phyloP scores from a whole-genome alignment of 2,888 invertebrate species.

The Heterodera filipjevi region DNA sequence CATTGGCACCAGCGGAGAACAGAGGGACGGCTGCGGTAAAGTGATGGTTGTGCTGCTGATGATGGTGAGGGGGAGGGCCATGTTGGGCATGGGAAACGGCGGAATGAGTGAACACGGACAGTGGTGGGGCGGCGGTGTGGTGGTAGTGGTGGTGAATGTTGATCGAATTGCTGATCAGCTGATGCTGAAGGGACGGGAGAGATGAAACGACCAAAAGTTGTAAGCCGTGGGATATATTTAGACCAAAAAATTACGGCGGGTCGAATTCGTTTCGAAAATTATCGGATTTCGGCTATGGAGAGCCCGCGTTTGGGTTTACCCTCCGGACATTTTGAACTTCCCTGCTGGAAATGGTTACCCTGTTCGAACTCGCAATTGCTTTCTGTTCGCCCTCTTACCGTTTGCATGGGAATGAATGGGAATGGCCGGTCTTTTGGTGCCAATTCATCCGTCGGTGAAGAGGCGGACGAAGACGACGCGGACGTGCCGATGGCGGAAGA shows the following conservation, averaged over 20 bases:
- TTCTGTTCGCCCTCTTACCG: neutral
- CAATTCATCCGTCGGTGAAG: neutral
- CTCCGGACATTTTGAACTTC: too few species aligned
- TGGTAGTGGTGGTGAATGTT: conserved; percentile 35
- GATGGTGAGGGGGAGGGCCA: neutral
- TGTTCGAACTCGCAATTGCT: too few species aligned
- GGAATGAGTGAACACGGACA: conserved; percentile 8
- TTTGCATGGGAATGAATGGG: neutral
- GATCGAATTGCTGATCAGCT: conserved; percentile 27
- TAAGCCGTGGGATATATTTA: too few species aligned
- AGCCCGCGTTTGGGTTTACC: too few species aligned
- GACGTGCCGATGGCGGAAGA: neutral
- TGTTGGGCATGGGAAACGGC: neutral
- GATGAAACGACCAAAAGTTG: too few species aligned
- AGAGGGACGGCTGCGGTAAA: neutral
- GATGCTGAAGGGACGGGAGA: neutral
- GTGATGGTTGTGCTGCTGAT: neutral
- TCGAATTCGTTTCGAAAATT: too few species aligned
- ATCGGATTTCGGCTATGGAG: too few species aligned
- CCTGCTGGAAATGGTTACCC: too few species aligned
- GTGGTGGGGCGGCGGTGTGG: conserved; percentile 8
- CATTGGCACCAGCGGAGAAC: neutral
- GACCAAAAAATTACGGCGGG: too few species aligned
- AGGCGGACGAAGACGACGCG: neutral
- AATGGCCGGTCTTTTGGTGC: neutral